Evolutionary conservation across 1,140 invertebrate species (phyloP).

Genomic region (Drosophila equinoxialis): DNA sequence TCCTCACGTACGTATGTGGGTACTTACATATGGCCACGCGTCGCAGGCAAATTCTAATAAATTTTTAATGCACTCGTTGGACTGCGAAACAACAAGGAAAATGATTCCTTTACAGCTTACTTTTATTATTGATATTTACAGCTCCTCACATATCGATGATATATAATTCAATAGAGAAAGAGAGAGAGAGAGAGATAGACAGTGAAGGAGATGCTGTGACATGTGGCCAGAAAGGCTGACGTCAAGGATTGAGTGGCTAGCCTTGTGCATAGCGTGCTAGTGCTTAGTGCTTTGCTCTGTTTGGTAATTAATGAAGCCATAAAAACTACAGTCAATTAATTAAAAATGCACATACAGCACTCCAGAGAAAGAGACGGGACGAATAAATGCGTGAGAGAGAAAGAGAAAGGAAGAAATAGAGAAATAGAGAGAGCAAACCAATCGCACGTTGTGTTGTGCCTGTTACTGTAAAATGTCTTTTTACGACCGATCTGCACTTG

Average conservation of each 20-base stretch:
- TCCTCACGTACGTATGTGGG: slow-evolving; percentile 3
- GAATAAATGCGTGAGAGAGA: slow-evolving; percentile 9
- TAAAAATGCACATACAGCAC: slow-evolving; percentile 74
- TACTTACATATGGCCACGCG: slow-evolving; percentile 54
- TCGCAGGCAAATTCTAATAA: slow-evolving; percentile 78
- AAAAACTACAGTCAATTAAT: slow-evolving; percentile 82
- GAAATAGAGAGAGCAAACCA: slow-evolving; percentile 17
- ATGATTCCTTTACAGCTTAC: slow-evolving; percentile 66
- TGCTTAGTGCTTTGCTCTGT: slow-evolving; percentile 41
- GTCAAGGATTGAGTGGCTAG: slow-evolving; percentile 55
- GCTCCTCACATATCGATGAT: slow-evolving; percentile 63
- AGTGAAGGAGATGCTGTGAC: slow-evolving; percentile 14
- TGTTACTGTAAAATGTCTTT: slow-evolving; percentile 75
- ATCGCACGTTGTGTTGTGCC: slow-evolving; percentile 58
- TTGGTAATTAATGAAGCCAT: slow-evolving; percentile 82
- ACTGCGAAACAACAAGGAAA: slow-evolving; percentile 15
- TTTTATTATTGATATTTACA: slow-evolving; percentile 81
- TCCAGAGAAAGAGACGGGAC: neutral
- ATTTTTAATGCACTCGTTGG: slow-evolving; percentile 77
- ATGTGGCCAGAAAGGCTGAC: slow-evolving; percentile 57
- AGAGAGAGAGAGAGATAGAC: neutral
- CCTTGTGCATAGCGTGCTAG: neutral
- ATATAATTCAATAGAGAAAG: slow-evolving; percentile 66
- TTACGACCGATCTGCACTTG: slow-evolving; percentile 79
- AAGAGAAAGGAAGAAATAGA: neutral